A percentile compares a stretch with the other conserved stretches of the same genome.
Evolutionary conservation across 2,888 invertebrate genomes (phyloP).

Genomic region (Dasysyrphus albostriatus): DNA sequence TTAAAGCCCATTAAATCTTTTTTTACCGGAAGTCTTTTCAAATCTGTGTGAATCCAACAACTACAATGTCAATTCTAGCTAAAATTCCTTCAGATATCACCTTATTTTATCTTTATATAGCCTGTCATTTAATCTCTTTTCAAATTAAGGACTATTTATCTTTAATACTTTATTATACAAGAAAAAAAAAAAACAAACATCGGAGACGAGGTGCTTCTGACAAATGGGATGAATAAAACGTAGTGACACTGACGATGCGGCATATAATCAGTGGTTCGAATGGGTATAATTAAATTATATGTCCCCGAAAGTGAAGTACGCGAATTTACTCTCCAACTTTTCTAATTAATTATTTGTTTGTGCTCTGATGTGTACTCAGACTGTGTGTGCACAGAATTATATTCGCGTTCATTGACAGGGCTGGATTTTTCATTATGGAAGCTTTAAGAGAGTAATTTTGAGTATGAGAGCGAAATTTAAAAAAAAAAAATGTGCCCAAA

Average conservation of each 20-base stretch:
- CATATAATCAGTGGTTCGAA: constrained; percentile 52
- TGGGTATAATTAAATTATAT: constrained; percentile 68
- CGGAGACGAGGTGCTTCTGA: neutral
- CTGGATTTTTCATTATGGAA: neutral
- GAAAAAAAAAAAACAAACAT: neutral
- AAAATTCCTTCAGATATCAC: neutral
- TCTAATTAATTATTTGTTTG: constrained; percentile 62
- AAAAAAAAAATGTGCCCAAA: too few species aligned
- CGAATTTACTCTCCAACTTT: constrained; percentile 61
- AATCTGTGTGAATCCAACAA: neutral
- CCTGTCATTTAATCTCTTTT: neutral
- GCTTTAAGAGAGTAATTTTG: neutral
- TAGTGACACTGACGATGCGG: constrained; percentile 1
- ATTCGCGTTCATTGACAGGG: neutral
- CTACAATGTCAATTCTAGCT: neutral
- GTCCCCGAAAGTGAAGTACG: constrained; percentile 48
- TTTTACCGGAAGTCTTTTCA: neutral
- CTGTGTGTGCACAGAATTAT: neutral
- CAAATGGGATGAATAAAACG: constrained; percentile 28
- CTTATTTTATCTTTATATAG: neutral
- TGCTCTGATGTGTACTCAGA: constrained; percentile 34
- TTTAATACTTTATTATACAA: constrained; percentile 25
- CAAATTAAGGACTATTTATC: constrained; percentile 23
- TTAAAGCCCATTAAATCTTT: neutral
- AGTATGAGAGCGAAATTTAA: neutral